Evolutionary conservation across 2,797 vertebrate species (phyloP).

Genomic region (Cirrhinus mrigala): DNA sequence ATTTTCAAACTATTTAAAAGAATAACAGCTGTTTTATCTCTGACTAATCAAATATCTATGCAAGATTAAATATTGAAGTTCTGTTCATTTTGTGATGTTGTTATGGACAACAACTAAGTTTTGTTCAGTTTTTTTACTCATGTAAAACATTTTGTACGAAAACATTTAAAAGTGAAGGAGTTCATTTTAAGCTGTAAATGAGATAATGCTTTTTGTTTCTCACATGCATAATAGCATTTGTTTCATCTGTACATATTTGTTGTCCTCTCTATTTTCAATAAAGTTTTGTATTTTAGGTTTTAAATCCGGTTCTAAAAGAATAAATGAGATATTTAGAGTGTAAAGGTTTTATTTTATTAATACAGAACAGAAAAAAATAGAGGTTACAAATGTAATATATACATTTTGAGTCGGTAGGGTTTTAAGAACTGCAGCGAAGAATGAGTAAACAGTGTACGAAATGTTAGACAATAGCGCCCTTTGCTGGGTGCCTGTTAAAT

Average conservation of each 20-base stretch:
- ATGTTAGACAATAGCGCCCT: neutral
- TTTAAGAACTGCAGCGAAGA: neutral
- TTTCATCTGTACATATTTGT: conserved; percentile 28
- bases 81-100: conserved; percentile 21
- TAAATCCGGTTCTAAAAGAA: neutral
- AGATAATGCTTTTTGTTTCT: neutral
- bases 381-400: neutral
- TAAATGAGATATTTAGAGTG: neutral
- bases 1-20: neutral
- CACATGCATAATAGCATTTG: conserved; percentile 9
- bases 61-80: conserved; percentile 21
- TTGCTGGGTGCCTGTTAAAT: neutral
- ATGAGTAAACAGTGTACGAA: neutral
- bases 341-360: neutral
- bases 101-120: conserved; percentile 8
- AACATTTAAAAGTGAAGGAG: neutral
- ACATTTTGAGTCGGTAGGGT: neutral
- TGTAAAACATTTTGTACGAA: conserved; percentile 29
- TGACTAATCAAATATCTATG: conserved; percentile 33
- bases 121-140: conserved; percentile 13
- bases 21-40: conserved; percentile 8
- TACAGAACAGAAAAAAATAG: neutral
- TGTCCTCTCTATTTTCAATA: conserved; percentile 40
- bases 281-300: conserved; percentile 37
- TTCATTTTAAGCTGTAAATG: conserved; percentile 3